Evolutionary conservation across 2,797 vertebrate genomes (phyloP), one percentile per base, ranked within the genome.

Genomic region (Notolepis coatsorum): DNA sequence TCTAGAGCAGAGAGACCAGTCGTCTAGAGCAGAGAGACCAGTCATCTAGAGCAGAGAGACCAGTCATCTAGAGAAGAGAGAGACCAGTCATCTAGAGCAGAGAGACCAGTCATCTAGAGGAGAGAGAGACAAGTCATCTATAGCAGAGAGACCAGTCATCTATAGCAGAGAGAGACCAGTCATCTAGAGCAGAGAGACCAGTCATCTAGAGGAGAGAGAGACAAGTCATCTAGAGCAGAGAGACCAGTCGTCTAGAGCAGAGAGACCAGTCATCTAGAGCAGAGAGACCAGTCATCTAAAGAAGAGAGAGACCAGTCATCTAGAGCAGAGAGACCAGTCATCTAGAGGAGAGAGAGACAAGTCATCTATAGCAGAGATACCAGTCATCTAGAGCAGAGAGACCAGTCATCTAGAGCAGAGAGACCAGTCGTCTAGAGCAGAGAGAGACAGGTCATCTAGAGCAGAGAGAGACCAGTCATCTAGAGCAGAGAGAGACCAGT

Each of bases 401-500:
- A 15, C 95, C 95, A 30, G 93, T 89, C 92, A 96, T 94, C 94
- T 96, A 69, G 48, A 6, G 46, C 7, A 55, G 24, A 30, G 17
- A 46, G 31, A 15, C 3, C n/a, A n/a, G n/a, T n/a, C n/a, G n/a
- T n/a, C n/a, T n/a, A n/a, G n/a, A n/a, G n/a, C n/a, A n/a, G n/a
- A n/a, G n/a, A n/a, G n/a, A n/a, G n/a, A n/a, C n/a, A n/a, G n/a
- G 93, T 89, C 92, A 96, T 94, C 94, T 96, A 69, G 48, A 6
- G 46, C 7, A 55, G 24, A 30, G 17, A 46, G 31, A 15, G 2
- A n/a, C 95, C 95, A 30, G 93, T 89, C 92, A 96, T 94, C 94
- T 96, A 69, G 48, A 6, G 46, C 7, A 55, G 24, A 30, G 17
- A 46, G 31, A 15, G 2, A n/a, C 95, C 95, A 30, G 93, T 89